These are phyloP conservation scores for Lycophotia porphyrea DNA, from an alignment of 2,888 invertebrate species.

Conservation along the genomic window DNA sequence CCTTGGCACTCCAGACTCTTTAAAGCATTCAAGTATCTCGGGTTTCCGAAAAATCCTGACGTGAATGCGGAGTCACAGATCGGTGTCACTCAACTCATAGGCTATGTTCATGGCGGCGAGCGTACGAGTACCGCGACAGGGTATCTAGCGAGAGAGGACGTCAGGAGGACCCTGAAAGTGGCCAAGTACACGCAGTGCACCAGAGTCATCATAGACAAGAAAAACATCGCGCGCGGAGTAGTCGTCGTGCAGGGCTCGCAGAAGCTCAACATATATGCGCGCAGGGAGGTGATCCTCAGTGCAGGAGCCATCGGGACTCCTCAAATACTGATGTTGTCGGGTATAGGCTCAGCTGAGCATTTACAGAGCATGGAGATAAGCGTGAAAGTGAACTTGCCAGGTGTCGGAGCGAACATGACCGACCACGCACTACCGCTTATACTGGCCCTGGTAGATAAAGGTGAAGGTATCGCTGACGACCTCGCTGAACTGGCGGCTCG, in stretches of 20 bases:
- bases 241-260: conserved; percentile 60
- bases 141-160: conserved; percentile 71
- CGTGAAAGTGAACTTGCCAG: conserved; percentile 72
- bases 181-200: conserved; percentile 75
- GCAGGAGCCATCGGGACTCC: conserved; percentile 80
- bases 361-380: conserved; percentile 70
- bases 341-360: conserved; percentile 77
- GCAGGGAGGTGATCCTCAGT: conserved; percentile 78
- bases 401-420: conserved; percentile 76
- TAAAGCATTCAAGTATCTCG: conserved; percentile 68
- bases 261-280: conserved; percentile 69
- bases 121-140: conserved; percentile 79
- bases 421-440: conserved; percentile 76
- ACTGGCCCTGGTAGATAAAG: conserved; percentile 70
- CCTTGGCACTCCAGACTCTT: conserved; percentile 76
- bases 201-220: conserved; percentile 73
- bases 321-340: conserved; percentile 81
- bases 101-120: conserved; percentile 75
- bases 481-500: conserved; percentile 44
- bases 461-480: conserved; percentile 29
- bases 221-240: conserved; percentile 74
- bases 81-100: conserved; percentile 74
- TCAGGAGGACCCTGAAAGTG: conserved; percentile 70
- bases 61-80: conserved; percentile 78
- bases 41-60: conserved; percentile 76